These are phyloP conservation scores for Ictalurus furcatus DNA, from an alignment of 2,113 vertebrate genomes.

Conservation along the genomic window DNA sequence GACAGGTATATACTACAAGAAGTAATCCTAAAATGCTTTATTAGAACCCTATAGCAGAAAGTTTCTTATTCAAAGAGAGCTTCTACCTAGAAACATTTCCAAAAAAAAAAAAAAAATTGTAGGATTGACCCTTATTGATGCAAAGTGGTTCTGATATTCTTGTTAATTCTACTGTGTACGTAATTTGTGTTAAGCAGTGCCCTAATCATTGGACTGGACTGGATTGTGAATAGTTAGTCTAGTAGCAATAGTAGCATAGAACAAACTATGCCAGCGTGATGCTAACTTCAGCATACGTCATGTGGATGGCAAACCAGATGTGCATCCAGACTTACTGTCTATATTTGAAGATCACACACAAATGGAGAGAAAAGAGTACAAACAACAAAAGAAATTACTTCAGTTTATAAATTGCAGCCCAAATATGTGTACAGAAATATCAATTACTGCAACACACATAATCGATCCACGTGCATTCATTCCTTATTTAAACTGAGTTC, in stretches of 20 bases:
- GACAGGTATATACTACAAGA: neutral
- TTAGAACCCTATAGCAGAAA: neutral
- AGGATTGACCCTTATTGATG: neutral
- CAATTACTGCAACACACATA: neutral
- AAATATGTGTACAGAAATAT: slow-evolving; percentile 2
- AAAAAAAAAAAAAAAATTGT: neutral
- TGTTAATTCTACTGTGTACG: neutral
- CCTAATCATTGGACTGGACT: neutral
- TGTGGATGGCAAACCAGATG: slow-evolving; percentile 22
- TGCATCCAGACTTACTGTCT: slow-evolving; percentile 55
- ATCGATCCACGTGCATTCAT: neutral
- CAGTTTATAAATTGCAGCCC: slow-evolving; percentile 6
- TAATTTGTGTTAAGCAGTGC: neutral
- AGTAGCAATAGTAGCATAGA: slow-evolving; percentile 9
- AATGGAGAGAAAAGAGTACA: slow-evolving; percentile 8
- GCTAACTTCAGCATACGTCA: neutral
- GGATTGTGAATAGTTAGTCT: slow-evolving; percentile 25
- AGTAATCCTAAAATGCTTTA: neutral
- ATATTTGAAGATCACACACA: slow-evolving; percentile 28
- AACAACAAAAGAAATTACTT: neutral
- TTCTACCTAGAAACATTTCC: neutral
- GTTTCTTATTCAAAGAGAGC: neutral
- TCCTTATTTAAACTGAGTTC: neutral
- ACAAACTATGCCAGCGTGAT: neutral
- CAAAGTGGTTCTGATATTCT: neutral